Evolutionary conservation across 2,113 vertebrate species (phyloP), one percentile per base, ranked within the genome.

Genomic region (Brienomyrus longianalis): DNA sequence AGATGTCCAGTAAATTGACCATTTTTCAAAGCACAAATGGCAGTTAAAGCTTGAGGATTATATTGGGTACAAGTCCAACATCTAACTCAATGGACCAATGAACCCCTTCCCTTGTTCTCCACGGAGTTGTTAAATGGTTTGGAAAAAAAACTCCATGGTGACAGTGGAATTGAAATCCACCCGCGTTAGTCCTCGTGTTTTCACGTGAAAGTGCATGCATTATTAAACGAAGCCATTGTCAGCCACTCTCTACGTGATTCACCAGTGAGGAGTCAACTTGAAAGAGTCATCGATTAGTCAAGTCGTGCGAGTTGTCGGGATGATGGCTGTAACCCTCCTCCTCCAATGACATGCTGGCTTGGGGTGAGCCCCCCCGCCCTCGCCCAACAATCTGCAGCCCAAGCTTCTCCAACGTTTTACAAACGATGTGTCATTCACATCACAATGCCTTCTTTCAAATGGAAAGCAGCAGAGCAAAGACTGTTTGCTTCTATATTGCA

Each of bases 401-500:
- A 48, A 84, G 48, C 45, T 86, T 86, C 48, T 31, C 21, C 11
- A 11, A 27, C 10, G 23, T 19, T 27, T 5, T 86, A 86, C 45
- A 86, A 5, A 11, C 5, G 23, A 27, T 50, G 23, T 27, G 21
- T 15, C n/a, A 21, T 43, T 35, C 15, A 31, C 31, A 51, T 43
- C 10, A 31, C 10, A 52, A 19, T 21, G 19, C 50, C 17, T 3
- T 86, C 45, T 3, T 59, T 74, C 66, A 52, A 47, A 31, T 59
- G 2, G 3, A 83, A 88, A 91, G 94, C 94, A 93, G 94, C 93
- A 93, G 90, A 92, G 86, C 50, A 59, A 89, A 88, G 89, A 45
- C 87, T 19, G 0, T 89, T 90, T 91, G 88, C 56, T 90, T 52
- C 27, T 77, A 21, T 92, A 92, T 89, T 66, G 21, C 74, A 66